Percentiles rank a stretch among this genome's conserved stretches.
Evolutionary conservation across 2,113 vertebrate genomes (phyloP).

Genomic region (Noturus placidus): DNA sequence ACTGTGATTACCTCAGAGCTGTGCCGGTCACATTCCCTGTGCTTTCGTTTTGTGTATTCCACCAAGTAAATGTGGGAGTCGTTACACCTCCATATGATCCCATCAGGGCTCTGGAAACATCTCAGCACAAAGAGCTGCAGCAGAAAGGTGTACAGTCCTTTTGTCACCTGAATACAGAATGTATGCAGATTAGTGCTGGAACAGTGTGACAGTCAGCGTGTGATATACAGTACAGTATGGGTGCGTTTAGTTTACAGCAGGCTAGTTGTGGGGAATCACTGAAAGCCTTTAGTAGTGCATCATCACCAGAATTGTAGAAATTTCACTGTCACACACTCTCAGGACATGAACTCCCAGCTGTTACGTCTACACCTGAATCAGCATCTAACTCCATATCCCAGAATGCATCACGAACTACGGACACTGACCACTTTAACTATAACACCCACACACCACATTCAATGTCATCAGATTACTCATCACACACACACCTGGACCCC

Average conservation of each 20-base stretch:
- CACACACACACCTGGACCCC: no score
- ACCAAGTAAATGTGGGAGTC: constrained; percentile 50
- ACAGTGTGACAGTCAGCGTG: not conserved
- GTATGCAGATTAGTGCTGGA: not conserved
- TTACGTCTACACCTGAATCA: no score
- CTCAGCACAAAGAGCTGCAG: constrained; percentile 54
- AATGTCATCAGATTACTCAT: not conserved
- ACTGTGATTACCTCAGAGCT: constrained; percentile 41
- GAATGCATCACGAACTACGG: not conserved
- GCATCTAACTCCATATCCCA: not conserved
- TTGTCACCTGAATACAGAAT: constrained; percentile 41
- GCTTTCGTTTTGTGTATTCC: constrained; percentile 50
- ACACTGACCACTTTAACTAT: not conserved
- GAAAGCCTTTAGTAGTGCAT: not conserved
- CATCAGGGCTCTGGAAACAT: constrained; percentile 51
- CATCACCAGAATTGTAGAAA: not conserved
- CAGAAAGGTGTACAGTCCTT: constrained; percentile 51
- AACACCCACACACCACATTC: not conserved
- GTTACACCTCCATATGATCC: constrained; percentile 50
- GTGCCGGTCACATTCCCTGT: constrained; percentile 40
- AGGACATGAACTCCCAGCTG: not conserved
- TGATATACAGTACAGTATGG: not conserved
- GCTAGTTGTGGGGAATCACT: not conserved
- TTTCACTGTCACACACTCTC: no score
- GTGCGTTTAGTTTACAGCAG: not conserved